phyloP scores from a whole-genome alignment of 2,888 invertebrate genomes.

The Cartodere bifasciata region DNA sequence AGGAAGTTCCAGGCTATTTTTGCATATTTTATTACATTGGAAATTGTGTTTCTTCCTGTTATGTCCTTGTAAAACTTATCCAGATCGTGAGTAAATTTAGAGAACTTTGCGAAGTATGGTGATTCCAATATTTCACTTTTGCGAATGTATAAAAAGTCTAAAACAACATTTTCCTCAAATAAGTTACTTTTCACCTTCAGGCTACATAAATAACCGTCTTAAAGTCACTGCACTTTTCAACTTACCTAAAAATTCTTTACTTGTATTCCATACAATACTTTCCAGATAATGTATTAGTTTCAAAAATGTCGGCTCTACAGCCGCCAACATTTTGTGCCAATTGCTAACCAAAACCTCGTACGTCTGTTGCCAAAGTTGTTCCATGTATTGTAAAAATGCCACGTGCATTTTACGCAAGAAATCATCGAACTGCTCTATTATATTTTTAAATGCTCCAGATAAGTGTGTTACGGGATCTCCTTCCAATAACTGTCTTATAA shows the following conservation, averaged over 20 bases:
- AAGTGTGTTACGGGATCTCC: slow-evolving; percentile 66
- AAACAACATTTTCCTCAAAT: slow-evolving; percentile 14
- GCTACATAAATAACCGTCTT: not conserved
- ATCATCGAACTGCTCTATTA: slow-evolving; percentile 65
- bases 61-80: slow-evolving; percentile 70
- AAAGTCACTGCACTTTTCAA: slow-evolving; percentile 1
- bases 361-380: slow-evolving; percentile 60
- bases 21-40: slow-evolving; percentile 66
- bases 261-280: slow-evolving; percentile 56
- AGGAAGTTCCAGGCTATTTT: slow-evolving; percentile 52
- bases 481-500: slow-evolving; percentile 54
- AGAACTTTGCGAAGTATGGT: slow-evolving; percentile 68
- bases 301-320: slow-evolving; percentile 67
- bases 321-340: slow-evolving; percentile 59
- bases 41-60: slow-evolving; percentile 61
- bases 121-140: slow-evolving; percentile 68
- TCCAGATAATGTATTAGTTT: slow-evolving; percentile 65
- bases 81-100: slow-evolving; percentile 68
- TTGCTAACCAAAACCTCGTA: slow-evolving; percentile 50
- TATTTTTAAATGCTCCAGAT: slow-evolving; percentile 51
- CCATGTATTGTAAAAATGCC: slow-evolving; percentile 53
- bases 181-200: not conserved
- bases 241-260: slow-evolving; percentile 54
- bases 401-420: slow-evolving; percentile 68
- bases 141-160: slow-evolving; percentile 68